phyloP scores from a whole-genome alignment of 2,888 invertebrate species.

The Hesperia comma region DNA sequence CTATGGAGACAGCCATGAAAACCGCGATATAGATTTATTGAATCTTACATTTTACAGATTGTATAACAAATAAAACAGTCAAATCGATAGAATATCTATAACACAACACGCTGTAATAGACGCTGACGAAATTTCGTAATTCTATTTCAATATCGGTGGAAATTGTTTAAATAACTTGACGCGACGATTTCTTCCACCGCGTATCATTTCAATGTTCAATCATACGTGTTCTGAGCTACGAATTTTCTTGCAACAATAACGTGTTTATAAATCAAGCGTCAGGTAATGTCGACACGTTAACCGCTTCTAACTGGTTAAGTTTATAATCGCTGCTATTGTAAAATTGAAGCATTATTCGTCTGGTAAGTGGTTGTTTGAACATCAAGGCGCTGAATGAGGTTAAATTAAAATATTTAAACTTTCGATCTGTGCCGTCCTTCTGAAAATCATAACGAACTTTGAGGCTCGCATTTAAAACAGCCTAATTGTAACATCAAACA shows the following conservation, averaged over 20 bases:
- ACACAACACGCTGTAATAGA: neutral
- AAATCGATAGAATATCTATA: neutral
- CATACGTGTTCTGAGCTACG: conserved; percentile 25
- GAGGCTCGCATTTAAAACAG: conserved; percentile 16
- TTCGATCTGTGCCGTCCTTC: no score
- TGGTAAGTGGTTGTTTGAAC: neutral
- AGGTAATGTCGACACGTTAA: conserved; percentile 38
- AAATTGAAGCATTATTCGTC: neutral
- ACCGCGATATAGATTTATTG: neutral
- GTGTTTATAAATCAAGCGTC: conserved; percentile 41
- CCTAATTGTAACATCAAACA: conserved; percentile 24
- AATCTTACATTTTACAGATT: neutral
- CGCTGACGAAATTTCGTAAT: conserved; percentile 16
- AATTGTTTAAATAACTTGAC: conserved; percentile 1
- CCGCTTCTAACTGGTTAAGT: conserved; percentile 52
- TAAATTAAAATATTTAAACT: no score
- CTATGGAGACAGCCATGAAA: neutral
- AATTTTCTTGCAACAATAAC: conserved; percentile 32
- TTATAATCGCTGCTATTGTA: conserved; percentile 25
- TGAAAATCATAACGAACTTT: neutral
- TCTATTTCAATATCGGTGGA: conserved; percentile 7
- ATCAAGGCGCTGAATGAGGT: no score
- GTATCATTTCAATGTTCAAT: conserved; percentile 25
- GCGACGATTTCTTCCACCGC: conserved; percentile 14
- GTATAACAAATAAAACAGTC: neutral